phyloP scores from a whole-genome alignment of 2,888 invertebrate genomes.

The Ophioninae sp. region DNA sequence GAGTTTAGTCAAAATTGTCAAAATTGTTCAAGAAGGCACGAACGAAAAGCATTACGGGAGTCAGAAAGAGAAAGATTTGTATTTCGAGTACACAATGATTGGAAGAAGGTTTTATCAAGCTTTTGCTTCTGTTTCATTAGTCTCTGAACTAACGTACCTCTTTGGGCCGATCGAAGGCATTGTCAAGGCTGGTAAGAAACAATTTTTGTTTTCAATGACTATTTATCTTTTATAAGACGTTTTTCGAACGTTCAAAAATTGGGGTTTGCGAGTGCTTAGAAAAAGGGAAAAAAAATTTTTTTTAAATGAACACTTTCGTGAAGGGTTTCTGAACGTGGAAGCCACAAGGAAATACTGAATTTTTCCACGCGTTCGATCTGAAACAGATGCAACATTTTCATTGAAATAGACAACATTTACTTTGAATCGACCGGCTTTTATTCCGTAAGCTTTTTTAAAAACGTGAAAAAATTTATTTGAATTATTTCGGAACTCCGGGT shows the following conservation, averaged over 20 bases:
- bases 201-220: neutral
- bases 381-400: no score
- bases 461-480: no score
- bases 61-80: slow-evolving; percentile 58
- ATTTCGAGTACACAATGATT: slow-evolving; percentile 50
- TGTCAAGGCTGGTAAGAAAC: slow-evolving; percentile 26
- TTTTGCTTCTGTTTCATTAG: slow-evolving; percentile 29
- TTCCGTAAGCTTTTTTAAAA: no score
- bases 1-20: neutral
- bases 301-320: no score
- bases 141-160: slow-evolving; percentile 42
- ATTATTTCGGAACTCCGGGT: no score
- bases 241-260: neutral
- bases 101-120: slow-evolving; percentile 47
- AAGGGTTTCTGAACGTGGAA: no score
- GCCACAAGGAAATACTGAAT: no score
- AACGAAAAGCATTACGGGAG: slow-evolving; percentile 38
- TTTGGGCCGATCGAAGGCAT: slow-evolving; percentile 54
- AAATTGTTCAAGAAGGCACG: slow-evolving; percentile 44
- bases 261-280: neutral
- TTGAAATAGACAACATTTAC: no score
- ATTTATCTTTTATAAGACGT: neutral
- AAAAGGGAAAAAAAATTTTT: no score
- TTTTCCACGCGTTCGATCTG: no score
- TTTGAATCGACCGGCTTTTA: no score